Base-by-base conservation (phyloP, 2,888 invertebrate genomes). In the Odontocerum albicorne region DNA sequence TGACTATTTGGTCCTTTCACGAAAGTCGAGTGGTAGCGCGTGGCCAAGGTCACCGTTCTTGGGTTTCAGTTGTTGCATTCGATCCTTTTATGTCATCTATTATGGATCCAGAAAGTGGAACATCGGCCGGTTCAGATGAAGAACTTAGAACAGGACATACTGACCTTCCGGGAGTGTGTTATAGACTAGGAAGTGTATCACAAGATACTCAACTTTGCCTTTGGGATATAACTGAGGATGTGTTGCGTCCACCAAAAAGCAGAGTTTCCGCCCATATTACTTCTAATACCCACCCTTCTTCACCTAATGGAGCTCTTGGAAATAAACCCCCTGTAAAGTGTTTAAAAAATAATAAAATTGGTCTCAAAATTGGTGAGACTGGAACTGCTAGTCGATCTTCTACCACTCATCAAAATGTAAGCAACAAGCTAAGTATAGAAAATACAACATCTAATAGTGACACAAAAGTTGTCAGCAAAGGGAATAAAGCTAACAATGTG, bases 201-300 rank as follows among this genome's bases (percentile, higher is more conserved):
- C 97, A 99, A 72, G 99, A 99, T 75, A 98, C 98, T 36, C 94
- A 96, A 71, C 76, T 99, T 62, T 98, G 98, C 74, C 78, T 99
- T 62, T 99, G 99, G 99, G 99, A 99, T 71, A 84, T 99, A 57
- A 97, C 96, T 10, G 96, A 97, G 70, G 98, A 99, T 68, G 87
- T 96, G 54, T 74, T 99, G 52, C 78, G 86, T 64, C 90, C 90
- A 66, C 89, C 91, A n/a, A 64, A 76, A 3, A 70, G 75, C 61
- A 65, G 77, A 2, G 76, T 75, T 4, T 77, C 77, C 20, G 70
- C 75, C 3, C 72, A 72, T 38, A 65, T 72, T 3, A 70, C 72
- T 2, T 45, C 57, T 17, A 54, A 53, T 15, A 21, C 47, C 7
- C 47, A 47, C 13, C 45, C 55, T 3, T 53, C 60, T 13, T 58